Conservation (phyloP, 2,797 vertebrate species). For the Anguilla megastoma region DNA sequence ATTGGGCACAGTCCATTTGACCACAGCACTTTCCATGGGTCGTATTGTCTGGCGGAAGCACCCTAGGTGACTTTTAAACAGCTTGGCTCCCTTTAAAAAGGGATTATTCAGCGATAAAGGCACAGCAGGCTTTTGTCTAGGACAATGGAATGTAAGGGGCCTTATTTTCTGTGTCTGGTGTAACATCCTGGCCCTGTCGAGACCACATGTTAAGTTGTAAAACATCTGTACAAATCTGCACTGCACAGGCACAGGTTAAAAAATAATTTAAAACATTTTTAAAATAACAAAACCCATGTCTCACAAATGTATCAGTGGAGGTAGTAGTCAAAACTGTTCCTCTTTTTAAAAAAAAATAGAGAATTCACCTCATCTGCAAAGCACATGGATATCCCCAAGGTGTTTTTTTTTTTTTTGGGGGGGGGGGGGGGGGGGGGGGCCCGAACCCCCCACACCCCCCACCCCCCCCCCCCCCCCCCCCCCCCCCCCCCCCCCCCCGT, state of each 20-base stretch:
- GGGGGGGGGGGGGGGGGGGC: neutral
- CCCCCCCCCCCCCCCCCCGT: neutral
- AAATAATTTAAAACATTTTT: neutral
- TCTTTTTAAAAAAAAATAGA: neutral
- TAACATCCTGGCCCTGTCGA: neutral
- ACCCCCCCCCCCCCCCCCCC: neutral
- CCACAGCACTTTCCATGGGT: neutral
- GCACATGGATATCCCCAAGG: neutral
- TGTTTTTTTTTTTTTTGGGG: neutral
- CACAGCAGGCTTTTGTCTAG: slow-evolving; percentile 1
- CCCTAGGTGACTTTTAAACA: slow-evolving; percentile 12
- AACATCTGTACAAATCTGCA: neutral
- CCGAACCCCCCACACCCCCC: too few relatives aligned
- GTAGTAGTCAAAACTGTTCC: neutral
- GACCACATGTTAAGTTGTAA: neutral
- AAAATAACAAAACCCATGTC: slow-evolving; percentile 4
- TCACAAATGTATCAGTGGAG: neutral
- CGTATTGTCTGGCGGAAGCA: neutral
- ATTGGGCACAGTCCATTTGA: slow-evolving; percentile 6
- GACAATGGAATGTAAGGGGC: neutral
- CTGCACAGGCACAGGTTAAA: neutral
- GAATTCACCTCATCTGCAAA: neutral
- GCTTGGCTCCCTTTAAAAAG: slow-evolving; percentile 22
- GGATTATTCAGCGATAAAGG: neutral
- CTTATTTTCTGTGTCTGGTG: neutral